Evolutionary conservation across 2,113 vertebrate species (phyloP).

Genomic region (Sylvia atricapilla): DNA sequence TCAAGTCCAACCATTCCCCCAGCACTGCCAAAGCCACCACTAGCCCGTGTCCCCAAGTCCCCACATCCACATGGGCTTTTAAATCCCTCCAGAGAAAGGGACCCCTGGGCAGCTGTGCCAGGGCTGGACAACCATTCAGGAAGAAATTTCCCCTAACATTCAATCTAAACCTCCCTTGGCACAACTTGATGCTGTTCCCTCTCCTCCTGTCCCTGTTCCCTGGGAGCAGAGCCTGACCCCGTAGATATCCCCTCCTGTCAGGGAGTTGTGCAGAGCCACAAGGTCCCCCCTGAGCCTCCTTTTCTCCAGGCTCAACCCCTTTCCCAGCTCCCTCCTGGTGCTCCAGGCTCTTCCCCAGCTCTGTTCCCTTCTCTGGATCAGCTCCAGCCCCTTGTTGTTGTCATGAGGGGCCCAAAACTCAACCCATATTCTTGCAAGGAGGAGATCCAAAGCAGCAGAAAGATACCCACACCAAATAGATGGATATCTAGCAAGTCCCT

Average conservation of each 20-base stretch:
- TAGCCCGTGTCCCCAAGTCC: neutral
- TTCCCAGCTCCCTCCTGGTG: neutral
- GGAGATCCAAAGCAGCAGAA: neutral
- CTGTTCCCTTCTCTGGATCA: rapidly evolving
- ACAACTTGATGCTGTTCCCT: rapidly evolving
- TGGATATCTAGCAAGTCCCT: neutral
- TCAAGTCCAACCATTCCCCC: neutral
- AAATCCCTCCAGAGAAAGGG: neutral
- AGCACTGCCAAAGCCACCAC: neutral
- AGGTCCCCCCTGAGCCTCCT: neutral
- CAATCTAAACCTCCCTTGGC: neutral
- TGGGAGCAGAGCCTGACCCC: neutral
- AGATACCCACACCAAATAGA: rapidly evolving
- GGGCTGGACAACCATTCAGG: rapidly evolving
- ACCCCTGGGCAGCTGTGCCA: neutral
- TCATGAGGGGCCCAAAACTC: neutral
- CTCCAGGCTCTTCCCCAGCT: neutral
- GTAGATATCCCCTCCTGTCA: neutral
- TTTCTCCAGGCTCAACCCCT: neutral
- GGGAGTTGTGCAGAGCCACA: neutral
- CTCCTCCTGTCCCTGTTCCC: neutral
- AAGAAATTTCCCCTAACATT: neutral
- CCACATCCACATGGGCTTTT: rapidly evolving
- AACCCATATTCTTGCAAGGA: neutral
- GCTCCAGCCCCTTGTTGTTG: rapidly evolving